Evolutionary conservation across 1,140 invertebrate species (phyloP).

Genomic region (Drosophila ambigua): DNA sequence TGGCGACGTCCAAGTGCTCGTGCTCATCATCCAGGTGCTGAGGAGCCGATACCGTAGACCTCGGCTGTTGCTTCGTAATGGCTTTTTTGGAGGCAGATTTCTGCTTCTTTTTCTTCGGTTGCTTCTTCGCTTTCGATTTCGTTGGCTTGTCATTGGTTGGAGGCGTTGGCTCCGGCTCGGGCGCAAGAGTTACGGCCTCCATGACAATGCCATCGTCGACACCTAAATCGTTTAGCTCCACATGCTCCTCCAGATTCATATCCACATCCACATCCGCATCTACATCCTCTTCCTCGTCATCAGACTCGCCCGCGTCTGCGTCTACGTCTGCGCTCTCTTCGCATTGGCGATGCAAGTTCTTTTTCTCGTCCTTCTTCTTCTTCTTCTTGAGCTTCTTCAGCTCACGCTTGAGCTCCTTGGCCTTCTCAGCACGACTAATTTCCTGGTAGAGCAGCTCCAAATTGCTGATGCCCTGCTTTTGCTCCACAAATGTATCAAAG

Average conservation of each 20-base stretch:
- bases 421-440: slow-evolving; percentile 92
- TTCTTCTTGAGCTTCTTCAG: slow-evolving; percentile 94
- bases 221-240: slow-evolving; percentile 30
- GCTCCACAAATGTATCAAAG: slow-evolving; percentile 95
- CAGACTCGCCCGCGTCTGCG: slow-evolving; percentile 40
- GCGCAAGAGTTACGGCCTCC: slow-evolving; percentile 11
- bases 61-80: slow-evolving; percentile 9
- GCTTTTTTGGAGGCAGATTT: slow-evolving; percentile 30
- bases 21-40: slow-evolving; percentile 35
- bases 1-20: slow-evolving; percentile 43
- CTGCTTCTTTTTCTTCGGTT: slow-evolving; percentile 75
- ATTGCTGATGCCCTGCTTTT: slow-evolving; percentile 94
- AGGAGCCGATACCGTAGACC: not conserved
- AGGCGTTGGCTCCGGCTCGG: slow-evolving; percentile 20
- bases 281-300: slow-evolving; percentile 51
- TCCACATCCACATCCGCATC: slow-evolving; percentile 24
- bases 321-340: slow-evolving; percentile 32
- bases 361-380: slow-evolving; percentile 90
- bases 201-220: slow-evolving; percentile 67
- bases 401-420: slow-evolving; percentile 92
- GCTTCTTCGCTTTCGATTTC: slow-evolving; percentile 81
- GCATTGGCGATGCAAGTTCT: slow-evolving; percentile 80
- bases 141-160: slow-evolving; percentile 52
- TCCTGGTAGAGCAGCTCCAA: slow-evolving; percentile 92
- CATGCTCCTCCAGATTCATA: slow-evolving; percentile 17